Conservation (phyloP, 1,140 invertebrate genomes). For the Monochamus saltuarius region DNA sequence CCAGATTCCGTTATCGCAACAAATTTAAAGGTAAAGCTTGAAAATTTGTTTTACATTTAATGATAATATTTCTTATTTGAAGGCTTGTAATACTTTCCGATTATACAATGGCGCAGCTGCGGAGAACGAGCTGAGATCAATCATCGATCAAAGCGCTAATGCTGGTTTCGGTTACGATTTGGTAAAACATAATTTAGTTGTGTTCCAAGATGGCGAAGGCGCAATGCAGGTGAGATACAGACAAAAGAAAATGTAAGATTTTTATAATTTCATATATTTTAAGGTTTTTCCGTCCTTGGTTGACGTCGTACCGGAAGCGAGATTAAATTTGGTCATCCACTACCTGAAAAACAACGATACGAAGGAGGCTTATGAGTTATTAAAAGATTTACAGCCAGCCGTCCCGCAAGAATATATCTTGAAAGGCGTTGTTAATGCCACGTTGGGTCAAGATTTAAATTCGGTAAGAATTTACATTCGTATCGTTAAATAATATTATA, state of each 20-base stretch:
- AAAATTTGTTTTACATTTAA: neutral
- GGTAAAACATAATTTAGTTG: constrained; percentile 93
- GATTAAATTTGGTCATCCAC: constrained; percentile 94
- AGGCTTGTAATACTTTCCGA: constrained; percentile 57
- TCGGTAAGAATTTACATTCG: constrained; percentile 63
- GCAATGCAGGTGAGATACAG: constrained; percentile 67
- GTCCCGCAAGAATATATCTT: constrained; percentile 96
- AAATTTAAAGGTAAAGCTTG: constrained; percentile 80
- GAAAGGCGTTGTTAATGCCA: constrained; percentile 93
- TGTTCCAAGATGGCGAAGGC: constrained; percentile 93
- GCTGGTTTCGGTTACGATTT: constrained; percentile 91
- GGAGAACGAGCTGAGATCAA: constrained; percentile 79
- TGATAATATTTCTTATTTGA: constrained; percentile 13
- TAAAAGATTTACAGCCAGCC: constrained; percentile 90
- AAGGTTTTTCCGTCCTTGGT: constrained; percentile 87
- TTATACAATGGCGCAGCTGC: constrained; percentile 94
- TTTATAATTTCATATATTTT: constrained; percentile 12
- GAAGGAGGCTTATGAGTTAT: constrained; percentile 84
- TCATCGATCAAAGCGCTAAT: constrained; percentile 75
- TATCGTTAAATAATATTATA: neutral
- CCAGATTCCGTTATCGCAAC: constrained; percentile 93
- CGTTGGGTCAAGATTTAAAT: constrained; percentile 87
- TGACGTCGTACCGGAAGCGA: constrained; percentile 94
- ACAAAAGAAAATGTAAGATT: constrained; percentile 1
- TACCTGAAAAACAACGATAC: constrained; percentile 90